Base-by-base conservation (phyloP, 1,140 invertebrate genomes). In the Nomia melanderi region DNA sequence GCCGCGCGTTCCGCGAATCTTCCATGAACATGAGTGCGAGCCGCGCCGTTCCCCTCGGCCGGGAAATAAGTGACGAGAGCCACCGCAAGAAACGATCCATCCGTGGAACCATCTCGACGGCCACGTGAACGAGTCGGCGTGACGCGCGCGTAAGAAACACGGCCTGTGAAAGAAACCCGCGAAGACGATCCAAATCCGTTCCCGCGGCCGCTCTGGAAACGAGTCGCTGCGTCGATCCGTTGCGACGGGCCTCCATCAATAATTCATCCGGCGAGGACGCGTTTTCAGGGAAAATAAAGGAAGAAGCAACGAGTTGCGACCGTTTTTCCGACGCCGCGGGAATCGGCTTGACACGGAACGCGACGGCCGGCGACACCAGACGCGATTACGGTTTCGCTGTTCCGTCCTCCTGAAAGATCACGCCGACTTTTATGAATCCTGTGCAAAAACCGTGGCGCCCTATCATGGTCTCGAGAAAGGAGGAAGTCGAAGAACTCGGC, bases 1-100 rank as follows among this genome's bases (percentile, higher is more conserved):
- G 11, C 4, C 31, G 11, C 54, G 36, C 27, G 36, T 75, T 65
- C 70, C 60, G 63, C 54, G 65, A 84, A 84, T 75, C 73, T 73
- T 84, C 78, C 82, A 81, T 84, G 82, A 84, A 84, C 83, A 84
- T 84, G 78, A 83, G 78, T 56, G 12, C 14, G 27, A 17, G 17
- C 29, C 33, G 25, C 11, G 12, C 56, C 53, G 50, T 44, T 31
- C 67, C 17, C 31, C 31, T 39, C 39, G 56, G 65, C 59, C 63
- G 23, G 47, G 77, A 83, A 75, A 64, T 63, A 83, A 79, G 57
- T 69, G 63, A 44, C 70, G 67, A 56, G 62, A 65, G 33, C 67
- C 17, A n/a, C 27, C 8, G 25, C 50, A 84, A 83, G 72, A 84
- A 83, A 65, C 41, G 41, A 62, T 71, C 76, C 62, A 72, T 76